Conservation (phyloP, 23 tunicate genomes). For the Halocynthia roretzi region DNA sequence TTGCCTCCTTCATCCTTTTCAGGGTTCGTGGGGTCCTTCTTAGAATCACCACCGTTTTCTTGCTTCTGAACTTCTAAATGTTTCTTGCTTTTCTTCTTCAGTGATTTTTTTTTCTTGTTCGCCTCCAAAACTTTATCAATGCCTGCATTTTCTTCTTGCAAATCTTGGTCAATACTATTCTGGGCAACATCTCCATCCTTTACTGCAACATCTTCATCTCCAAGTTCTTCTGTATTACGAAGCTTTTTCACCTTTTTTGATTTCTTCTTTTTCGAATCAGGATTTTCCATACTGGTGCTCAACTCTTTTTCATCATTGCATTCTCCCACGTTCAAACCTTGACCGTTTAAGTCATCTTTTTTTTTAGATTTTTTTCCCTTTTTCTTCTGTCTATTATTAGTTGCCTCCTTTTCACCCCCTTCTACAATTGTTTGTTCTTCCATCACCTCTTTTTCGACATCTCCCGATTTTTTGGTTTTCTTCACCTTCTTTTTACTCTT, state of each 20-base stretch:
- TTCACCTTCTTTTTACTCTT: not conserved
- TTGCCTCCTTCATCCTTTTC: not conserved
- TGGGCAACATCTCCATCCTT: too few species aligned
- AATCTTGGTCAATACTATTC: too few species aligned
- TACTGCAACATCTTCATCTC: too few species aligned
- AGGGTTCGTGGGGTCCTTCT: not conserved
- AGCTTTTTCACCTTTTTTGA: too few species aligned
- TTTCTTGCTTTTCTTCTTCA: not conserved
- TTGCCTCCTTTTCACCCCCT: slow-evolving; percentile 4
- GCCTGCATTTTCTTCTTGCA: too few species aligned
- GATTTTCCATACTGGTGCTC: too few species aligned
- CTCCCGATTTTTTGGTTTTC: slow-evolving; percentile 4
- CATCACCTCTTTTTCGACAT: not conserved
- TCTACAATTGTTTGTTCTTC: slow-evolving; percentile 5
- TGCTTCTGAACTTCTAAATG: not conserved
- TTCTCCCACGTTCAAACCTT: too few species aligned
- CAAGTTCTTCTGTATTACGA: too few species aligned
- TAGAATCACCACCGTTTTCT: not conserved
- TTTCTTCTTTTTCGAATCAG: too few species aligned
- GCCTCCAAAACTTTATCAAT: too few species aligned
- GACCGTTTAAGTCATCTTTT: too few species aligned
- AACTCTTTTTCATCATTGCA: too few species aligned
- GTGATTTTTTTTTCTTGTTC: not conserved
- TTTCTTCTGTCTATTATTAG: not conserved
- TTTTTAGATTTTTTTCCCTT: not conserved